Conservation (phyloP, 2,888 invertebrate genomes). For the Caenorhabditis sp. region DNA sequence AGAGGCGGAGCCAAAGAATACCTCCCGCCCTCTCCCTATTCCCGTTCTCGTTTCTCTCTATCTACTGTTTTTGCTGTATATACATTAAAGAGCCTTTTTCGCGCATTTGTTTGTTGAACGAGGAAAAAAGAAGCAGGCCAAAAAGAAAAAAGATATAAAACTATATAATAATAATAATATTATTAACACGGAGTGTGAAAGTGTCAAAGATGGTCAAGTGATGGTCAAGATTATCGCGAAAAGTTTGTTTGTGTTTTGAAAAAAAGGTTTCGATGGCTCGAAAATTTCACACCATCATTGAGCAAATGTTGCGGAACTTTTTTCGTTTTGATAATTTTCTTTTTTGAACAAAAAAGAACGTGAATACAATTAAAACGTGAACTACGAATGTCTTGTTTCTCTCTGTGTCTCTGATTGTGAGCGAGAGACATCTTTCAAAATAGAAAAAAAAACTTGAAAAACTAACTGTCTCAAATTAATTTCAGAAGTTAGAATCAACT, state of each 20-base stretch:
- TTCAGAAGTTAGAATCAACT: no score
- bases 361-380: no score
- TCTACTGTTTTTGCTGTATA: neutral
- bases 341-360: no score
- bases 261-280: neutral
- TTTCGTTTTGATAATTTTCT: no score
- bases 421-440: no score
- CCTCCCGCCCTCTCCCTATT: neutral
- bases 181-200: neutral
- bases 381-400: no score
- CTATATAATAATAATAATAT: neutral
- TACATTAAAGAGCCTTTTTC: neutral
- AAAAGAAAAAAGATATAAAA: neutral
- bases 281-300: neutral
- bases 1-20: no score
- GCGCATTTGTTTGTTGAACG: neutral
- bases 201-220: neutral
- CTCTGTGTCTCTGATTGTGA: no score
- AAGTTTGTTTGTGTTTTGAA: neutral
- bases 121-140: neutral
- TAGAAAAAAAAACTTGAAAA: no score
- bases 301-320: neutral
- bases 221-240: neutral
- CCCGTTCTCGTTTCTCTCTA: neutral
- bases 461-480: no score